These are phyloP conservation scores for Noctua comes DNA, from an alignment of 2,888 invertebrate genomes.

Conservation along the genomic window DNA sequence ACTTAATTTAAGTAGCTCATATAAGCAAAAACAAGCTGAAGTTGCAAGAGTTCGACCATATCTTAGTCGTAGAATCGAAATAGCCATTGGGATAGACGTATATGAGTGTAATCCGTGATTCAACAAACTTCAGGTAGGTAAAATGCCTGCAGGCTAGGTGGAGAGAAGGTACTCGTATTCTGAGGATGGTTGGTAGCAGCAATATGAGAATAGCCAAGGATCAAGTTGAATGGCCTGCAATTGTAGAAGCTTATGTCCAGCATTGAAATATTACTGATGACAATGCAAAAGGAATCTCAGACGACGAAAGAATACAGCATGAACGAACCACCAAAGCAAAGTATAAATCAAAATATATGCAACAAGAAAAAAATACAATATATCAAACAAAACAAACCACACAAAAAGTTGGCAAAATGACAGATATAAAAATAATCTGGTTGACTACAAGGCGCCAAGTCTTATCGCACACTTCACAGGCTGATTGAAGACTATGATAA, in stretches of 20 bases:
- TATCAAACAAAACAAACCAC: slow-evolving; percentile 14
- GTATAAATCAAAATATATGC: not conserved
- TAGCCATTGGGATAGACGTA: not conserved
- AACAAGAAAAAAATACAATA: not conserved
- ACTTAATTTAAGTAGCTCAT: too few species aligned
- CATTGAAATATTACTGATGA: not conserved
- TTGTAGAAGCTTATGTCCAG: not conserved
- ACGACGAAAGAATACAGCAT: not conserved
- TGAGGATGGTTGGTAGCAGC: too few species aligned
- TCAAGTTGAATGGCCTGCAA: not conserved
- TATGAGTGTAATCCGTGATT: not conserved
- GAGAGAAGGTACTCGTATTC: too few species aligned
- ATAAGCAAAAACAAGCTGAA: too few species aligned
- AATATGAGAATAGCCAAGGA: too few species aligned
- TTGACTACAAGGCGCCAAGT: slow-evolving; percentile 58
- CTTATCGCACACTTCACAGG: slow-evolving; percentile 44
- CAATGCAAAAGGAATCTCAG: not conserved
- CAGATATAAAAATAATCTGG: slow-evolving; percentile 50
- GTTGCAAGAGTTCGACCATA: not conserved
- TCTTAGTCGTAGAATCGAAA: not conserved
- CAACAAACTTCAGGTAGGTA: too few species aligned
- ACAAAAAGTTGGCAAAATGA: slow-evolving; percentile 55
- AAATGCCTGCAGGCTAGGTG: too few species aligned
- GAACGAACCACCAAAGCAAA: not conserved
- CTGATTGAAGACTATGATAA: slow-evolving; percentile 48